Base-by-base conservation (phyloP, 2,888 invertebrate genomes). In the Listrodromus nycthemerus region DNA sequence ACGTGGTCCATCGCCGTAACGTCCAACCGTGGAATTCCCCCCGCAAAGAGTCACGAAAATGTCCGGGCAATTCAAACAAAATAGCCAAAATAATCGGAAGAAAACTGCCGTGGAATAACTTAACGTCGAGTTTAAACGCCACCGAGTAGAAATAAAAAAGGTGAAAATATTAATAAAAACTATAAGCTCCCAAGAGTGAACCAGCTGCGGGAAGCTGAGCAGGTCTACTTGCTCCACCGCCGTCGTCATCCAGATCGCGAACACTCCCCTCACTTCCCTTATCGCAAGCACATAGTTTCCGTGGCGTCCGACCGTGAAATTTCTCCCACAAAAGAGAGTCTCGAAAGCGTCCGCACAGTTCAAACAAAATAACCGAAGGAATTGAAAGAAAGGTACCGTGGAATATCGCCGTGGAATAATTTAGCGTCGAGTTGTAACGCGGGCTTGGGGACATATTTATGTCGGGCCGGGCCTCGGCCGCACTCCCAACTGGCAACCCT, bases 391-490 rank as follows among this genome's bases (percentile, higher is more conserved):
- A 63, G 41, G 13, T 27, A 48, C 41, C 41, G 41, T 41, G 41
- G 41, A 48, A 33, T 7, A 55, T 61, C 67, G 55, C 21, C 45
- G 55, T 45, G 65, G 13, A 21, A 74, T 69, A 75, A 82, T 82
- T 79, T 45, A 71, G 74, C 55, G 71, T 82, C 66, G 37, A 50
- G 73, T 58, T 70, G 74, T 33, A 21, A 70, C 74, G n/a, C 74
- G n/a, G 69, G 50, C 41, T n/a, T 70, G 65, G 70, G 78, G 70
- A 75, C 78, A 82, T 77, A 69, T 79, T 79, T 83, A 83, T 82
- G 75, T 55, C 65, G 52, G 58, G 66, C 48, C 16, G 52, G 24
- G 37, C 33, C 13, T 45, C 67, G 52, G 27, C 8, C 52, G 61
- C 30, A 7, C 55, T 58, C 67, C 27, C n/a, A 41, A 55, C 8